Evolutionary conservation across 2,888 invertebrate genomes (phyloP).

Genomic region (Andrena bucephala): DNA sequence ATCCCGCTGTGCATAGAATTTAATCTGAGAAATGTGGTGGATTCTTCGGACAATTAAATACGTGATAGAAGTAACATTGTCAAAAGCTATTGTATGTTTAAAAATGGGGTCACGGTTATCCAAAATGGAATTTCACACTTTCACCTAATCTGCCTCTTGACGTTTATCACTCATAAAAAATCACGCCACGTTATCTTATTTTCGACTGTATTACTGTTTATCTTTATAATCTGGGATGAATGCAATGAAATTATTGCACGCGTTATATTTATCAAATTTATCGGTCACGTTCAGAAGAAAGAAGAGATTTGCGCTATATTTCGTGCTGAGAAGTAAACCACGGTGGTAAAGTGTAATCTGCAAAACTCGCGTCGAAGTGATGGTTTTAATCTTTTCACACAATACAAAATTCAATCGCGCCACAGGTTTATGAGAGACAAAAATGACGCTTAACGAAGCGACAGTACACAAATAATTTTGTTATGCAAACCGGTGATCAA

Average conservation of each 20-base stretch:
- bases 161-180: constrained; percentile 25
- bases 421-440: constrained; percentile 18
- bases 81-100: constrained; percentile 17
- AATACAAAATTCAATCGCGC: constrained; percentile 21
- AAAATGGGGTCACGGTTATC: constrained; percentile 49
- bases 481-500: background rate
- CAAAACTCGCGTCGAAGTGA: constrained; percentile 30
- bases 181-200: constrained; percentile 28
- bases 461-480: background rate
- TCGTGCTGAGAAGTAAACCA: constrained; percentile 22
- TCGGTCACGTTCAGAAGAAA: background rate
- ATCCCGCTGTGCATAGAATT: background rate
- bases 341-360: constrained; percentile 31
- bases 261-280: constrained; percentile 22
- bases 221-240: constrained; percentile 32
- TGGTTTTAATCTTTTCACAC: constrained; percentile 28
- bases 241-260: constrained; percentile 22
- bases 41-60: background rate
- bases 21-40: background rate
- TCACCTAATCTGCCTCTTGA: constrained; percentile 41
- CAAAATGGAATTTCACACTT: constrained; percentile 55
- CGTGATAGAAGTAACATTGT: background rate
- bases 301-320: constrained; percentile 27
- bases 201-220: constrained; percentile 33
- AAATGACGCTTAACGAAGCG: background rate